Evolutionary conservation across 2,113 vertebrate genomes (phyloP).

Genomic region (Odontophorus gujanensis): DNA sequence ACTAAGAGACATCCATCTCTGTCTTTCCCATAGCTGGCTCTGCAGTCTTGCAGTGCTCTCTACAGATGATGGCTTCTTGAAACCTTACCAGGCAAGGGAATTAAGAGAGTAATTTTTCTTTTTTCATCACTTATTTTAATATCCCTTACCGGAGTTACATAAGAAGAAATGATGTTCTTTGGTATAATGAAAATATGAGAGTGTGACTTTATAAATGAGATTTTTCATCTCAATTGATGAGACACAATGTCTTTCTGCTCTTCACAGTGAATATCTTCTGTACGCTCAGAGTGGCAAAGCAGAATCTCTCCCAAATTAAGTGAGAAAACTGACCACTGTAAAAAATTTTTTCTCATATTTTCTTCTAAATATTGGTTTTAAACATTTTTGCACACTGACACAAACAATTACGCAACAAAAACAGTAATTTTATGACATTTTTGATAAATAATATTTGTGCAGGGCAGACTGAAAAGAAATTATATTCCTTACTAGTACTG

Average conservation of each 20-base stretch:
- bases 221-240: neutral
- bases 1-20: neutral
- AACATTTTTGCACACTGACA: neutral
- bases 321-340: neutral
- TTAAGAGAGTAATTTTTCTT: neutral
- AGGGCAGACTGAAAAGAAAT: neutral
- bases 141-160: neutral
- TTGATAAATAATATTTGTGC: neutral
- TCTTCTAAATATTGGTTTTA: neutral
- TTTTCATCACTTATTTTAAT: neutral
- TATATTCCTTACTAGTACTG: neutral
- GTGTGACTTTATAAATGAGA: slow-evolving; percentile 17
- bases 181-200: neutral
- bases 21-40: neutral
- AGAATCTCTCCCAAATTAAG: neutral
- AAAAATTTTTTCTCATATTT: neutral
- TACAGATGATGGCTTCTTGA: neutral
- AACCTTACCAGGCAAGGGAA: neutral
- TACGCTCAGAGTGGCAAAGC: neutral
- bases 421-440: neutral
- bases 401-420: neutral
- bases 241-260: neutral
- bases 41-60: neutral
- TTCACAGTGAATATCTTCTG: neutral
- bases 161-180: neutral